Base-by-base conservation (phyloP, 2,113 vertebrate species). In the Cepphus grylle region DNA sequence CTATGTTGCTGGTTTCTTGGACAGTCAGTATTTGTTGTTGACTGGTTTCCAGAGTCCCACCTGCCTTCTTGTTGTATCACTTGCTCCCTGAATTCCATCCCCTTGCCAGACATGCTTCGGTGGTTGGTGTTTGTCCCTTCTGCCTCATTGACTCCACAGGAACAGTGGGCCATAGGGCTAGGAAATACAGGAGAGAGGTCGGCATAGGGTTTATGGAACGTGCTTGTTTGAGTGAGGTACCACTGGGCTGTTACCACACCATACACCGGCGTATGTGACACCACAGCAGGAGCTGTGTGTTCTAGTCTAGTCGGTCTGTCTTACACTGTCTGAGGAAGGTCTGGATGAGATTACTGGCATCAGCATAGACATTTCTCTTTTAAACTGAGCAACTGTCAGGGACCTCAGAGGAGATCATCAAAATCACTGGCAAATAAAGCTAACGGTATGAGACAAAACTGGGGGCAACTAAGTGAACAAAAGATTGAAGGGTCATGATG, bases 21-120 rank as follows among this genome's bases (percentile, higher is more conserved):
- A 8, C 8, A 43, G 36, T 58, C 27, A 49, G 4, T 59, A 40
- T 52, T 77, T 62, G 8, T 21, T 77, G n/a, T 3, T 63, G 36
- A 56, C 38, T 72, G 11, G 18, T 50, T 62, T 34, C 7, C 50
- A 56, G 49, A 36, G 26, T 83, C n/a, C 25, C 34, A 70, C 15
- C 5, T 67, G 8, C 6, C 16, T 34, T 40, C 69, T 66, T 42
- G 11, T 40, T 34, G 2, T 22, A 15, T 42, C 14, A 34, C 42
- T 49, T 0, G 0, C 22, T 65, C 43, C 30, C 32, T 21, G 45
- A 73, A 43, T 78, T 23, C 21, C 13, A 70, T 8, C 5, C 12
- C 15, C 18, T 47, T 77, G 15, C n/a, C 40, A 93, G 22, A 3
- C 32, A 26, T 0, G 0, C 21, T 77, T 78, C 1, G 0, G 10